A percentile compares a stretch with the other conserved stretches of the same genome.
Evolutionary conservation across 2,888 invertebrate genomes (phyloP).

Genomic region (Aphrophora alni): DNA sequence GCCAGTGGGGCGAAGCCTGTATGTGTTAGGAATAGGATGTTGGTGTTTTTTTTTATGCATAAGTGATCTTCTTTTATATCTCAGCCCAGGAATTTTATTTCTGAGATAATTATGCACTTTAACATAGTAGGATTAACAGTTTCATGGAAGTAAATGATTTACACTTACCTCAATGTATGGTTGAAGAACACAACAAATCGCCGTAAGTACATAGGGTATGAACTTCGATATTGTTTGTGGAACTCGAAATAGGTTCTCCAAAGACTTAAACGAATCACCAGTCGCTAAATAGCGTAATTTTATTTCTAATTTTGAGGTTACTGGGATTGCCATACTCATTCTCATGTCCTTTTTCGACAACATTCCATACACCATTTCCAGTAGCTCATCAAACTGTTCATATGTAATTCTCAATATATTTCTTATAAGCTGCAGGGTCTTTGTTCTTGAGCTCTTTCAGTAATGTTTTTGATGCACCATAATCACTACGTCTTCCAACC

Average conservation of each 20-base stretch:
- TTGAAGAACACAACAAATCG: no score
- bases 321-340: constrained; percentile 30
- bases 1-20: neutral
- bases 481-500: neutral
- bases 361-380: no score
- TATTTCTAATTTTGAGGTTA: constrained; percentile 31
- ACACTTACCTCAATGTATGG: constrained; percentile 10
- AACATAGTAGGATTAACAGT: no score
- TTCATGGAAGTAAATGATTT: neutral
- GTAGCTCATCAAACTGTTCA: constrained; percentile 32
- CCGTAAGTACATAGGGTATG: constrained; percentile 21
- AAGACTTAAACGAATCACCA: no score
- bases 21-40: no score
- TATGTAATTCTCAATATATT: constrained; percentile 24
- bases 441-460: constrained; percentile 16
- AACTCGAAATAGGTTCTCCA: no score
- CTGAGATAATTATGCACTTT: no score
- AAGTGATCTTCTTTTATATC: no score
- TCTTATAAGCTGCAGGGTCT: no score
- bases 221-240: constrained; percentile 20
- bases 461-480: constrained; percentile 25
- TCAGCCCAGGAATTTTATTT: no score
- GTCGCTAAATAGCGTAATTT: no score
- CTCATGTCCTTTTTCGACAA: constrained; percentile 26
- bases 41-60: no score